Evolutionary conservation across 64 coral and sea anemone genomes (phyloP).

Genomic region (Trachythela sp.): DNA sequence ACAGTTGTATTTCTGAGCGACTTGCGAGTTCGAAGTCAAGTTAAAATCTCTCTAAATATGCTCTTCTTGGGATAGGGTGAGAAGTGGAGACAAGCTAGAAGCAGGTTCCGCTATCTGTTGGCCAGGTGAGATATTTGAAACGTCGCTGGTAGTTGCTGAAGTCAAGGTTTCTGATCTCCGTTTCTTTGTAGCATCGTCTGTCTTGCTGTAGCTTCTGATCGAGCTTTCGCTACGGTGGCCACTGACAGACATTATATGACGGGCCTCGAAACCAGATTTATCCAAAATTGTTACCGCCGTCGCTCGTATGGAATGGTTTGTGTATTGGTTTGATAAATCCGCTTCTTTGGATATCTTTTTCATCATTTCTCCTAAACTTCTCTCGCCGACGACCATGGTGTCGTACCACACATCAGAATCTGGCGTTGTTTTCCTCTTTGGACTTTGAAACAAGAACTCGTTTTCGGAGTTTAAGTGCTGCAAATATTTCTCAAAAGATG

Average conservation of each 20-base stretch:
- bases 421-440: slow-evolving; percentile 20
- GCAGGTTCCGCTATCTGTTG: not conserved
- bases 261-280: slow-evolving; percentile 40
- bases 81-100: not conserved
- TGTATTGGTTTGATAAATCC: not conserved
- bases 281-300: slow-evolving; percentile 31
- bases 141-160: not conserved
- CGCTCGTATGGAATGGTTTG: slow-evolving; percentile 25
- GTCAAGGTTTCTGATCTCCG: slow-evolving; percentile 32
- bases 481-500: slow-evolving; percentile 23
- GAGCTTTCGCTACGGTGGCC: slow-evolving; percentile 41
- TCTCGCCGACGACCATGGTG: slow-evolving; percentile 27
- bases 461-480: slow-evolving; percentile 22
- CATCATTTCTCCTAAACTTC: slow-evolving; percentile 24
- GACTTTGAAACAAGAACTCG: slow-evolving; percentile 47
- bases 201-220: slow-evolving; percentile 1
- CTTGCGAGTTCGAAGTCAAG: slow-evolving; percentile 22
- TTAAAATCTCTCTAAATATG: slow-evolving; percentile 18
- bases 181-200: slow-evolving; percentile 25
- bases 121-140: not conserved
- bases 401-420: slow-evolving; percentile 33
- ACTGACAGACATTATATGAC: slow-evolving; percentile 43
- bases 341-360: slow-evolving; percentile 44
- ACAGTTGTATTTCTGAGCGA: slow-evolving; percentile 20
- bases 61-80: slow-evolving; percentile 41